Conservation (phyloP, 2,797 vertebrate species). For the Tenualosa thibaudeaui region DNA sequence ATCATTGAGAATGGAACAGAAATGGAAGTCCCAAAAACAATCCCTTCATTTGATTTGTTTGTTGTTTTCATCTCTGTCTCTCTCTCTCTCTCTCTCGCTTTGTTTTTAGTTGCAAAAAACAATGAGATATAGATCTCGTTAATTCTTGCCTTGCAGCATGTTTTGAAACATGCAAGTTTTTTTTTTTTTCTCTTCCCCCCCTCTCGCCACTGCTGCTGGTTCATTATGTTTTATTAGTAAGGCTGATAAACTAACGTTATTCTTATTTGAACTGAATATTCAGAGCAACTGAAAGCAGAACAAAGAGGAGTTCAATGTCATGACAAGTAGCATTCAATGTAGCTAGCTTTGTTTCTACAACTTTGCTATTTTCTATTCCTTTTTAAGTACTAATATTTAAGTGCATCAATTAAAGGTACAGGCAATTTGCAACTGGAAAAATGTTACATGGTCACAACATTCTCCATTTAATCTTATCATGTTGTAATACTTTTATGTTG, state of each 20-base stretch:
- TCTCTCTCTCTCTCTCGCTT: constrained; percentile 38
- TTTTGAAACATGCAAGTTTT: constrained; percentile 53
- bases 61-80: constrained; percentile 3
- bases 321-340: not conserved
- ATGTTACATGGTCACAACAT: too few relatives aligned
- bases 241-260: constrained; percentile 28
- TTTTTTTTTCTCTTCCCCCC: constrained; percentile 27
- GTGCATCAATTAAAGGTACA: too few relatives aligned
- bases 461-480: too few relatives aligned
- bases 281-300: constrained; percentile 10
- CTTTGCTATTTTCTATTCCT: too few relatives aligned
- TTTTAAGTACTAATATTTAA: too few relatives aligned
- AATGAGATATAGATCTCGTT: constrained; percentile 62
- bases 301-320: not conserved
- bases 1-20: constrained; percentile 57
- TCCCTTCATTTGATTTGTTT: constrained; percentile 47
- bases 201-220: constrained; percentile 41
- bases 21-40: constrained; percentile 48
- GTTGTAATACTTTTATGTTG: too few relatives aligned
- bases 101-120: constrained; percentile 45
- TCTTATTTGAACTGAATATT: not conserved
- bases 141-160: constrained; percentile 65
- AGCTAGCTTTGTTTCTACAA: not conserved
- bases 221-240: constrained; percentile 58
- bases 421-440: too few relatives aligned